Base-by-base conservation (phyloP, 2,888 invertebrate species). In the Polydrusus tereticollis region DNA sequence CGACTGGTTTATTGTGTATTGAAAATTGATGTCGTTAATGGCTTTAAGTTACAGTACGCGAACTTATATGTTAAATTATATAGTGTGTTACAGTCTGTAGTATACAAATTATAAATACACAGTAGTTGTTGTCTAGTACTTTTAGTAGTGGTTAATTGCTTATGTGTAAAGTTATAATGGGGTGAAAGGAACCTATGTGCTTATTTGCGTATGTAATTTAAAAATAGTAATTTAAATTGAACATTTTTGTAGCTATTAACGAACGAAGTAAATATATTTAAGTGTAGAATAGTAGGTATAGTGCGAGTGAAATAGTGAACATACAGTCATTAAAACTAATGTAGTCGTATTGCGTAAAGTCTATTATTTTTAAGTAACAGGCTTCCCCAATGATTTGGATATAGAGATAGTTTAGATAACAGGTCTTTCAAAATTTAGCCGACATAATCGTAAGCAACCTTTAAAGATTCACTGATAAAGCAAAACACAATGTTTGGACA, bases 131-230 rank as follows among this genome's bases (percentile, higher is more conserved):
- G 38, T 52, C 52, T 29, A 26, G 52, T 23, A 23, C 6, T 47
- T 47, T 2, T 21, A 58, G 58, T 59, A 59, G 59, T 59, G 41
- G 59, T 59, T 20, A 59, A 41, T 41, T 38, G 59, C 21, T 41
- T 58, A 20, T 36, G 36, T 59, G 14, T 59, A 41, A 14, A 36
- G 16, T 52, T 62, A 20, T 47, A 38, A 43, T 50, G 23, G 68
- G 68, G 68, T 68, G 68, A 68, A 68, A 68, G 68, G 62, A 62
- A 68, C 21, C 21, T n/a, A 52, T n/a, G 20, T 7, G 20, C 20
- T 20, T 18, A 26, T 5, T 50, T 68, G 43, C 36, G 59, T 60
- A 66, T 57, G 65, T 26, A 23, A 21, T 14, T n/a, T 14, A 55
- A 57, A 66, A 41, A 57, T 14, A 23, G 20, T 62, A 47, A 52